Conservation (phyloP, 2,113 vertebrate genomes). For the Lophochroa leadbeateri region DNA sequence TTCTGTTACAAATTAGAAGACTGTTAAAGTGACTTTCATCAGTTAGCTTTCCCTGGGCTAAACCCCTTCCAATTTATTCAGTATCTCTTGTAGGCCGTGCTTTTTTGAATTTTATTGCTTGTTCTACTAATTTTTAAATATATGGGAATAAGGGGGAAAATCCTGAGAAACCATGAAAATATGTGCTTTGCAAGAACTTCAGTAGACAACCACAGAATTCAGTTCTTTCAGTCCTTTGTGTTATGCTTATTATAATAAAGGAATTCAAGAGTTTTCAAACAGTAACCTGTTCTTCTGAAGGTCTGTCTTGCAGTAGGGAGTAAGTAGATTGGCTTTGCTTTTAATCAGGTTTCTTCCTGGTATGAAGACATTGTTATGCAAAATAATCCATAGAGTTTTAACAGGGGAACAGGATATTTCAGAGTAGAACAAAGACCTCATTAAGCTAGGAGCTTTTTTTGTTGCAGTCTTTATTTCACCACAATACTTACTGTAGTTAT, state of each 20-base stretch:
- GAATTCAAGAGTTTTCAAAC: neutral
- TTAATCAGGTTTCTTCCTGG: conserved; percentile 18
- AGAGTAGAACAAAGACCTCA: neutral
- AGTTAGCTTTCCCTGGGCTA: neutral
- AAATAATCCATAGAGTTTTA: neutral
- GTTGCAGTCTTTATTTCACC: neutral
- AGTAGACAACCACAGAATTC: neutral
- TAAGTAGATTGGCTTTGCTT: neutral
- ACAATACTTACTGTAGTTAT: neutral
- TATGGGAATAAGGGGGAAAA: neutral
- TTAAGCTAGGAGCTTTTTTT: neutral
- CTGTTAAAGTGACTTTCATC: neutral
- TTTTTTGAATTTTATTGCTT: neutral
- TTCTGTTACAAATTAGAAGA: neutral
- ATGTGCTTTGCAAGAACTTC: neutral
- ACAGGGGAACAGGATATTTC: neutral
- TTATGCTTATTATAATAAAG: neutral
- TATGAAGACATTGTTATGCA: neutral
- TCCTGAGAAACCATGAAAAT: neutral
- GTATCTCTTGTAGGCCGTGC: neutral
- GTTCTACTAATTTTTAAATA: neutral
- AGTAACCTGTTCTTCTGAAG: neutral
- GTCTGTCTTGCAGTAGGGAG: neutral
- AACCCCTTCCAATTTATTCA: neutral
- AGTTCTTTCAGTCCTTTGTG: neutral